Evolutionary conservation across 37 sponge, comb jelly and placozoan genomes (phyloP).

Genomic region (Theonella swinhoei): DNA sequence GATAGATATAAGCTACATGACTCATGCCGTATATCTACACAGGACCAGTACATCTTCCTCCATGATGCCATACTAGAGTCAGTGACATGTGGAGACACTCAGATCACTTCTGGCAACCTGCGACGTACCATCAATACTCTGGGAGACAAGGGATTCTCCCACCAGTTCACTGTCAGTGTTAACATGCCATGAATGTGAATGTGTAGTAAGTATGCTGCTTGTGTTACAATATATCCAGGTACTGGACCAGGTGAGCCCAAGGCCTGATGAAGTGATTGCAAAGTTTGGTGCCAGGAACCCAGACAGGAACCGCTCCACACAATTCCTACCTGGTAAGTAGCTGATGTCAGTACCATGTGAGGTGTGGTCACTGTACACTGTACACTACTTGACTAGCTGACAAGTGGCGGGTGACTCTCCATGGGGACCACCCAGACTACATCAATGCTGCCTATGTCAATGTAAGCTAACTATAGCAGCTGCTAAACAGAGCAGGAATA

Average conservation of each 20-base stretch:
- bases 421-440: slow-evolving; percentile 24
- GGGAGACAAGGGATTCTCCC: slow-evolving; percentile 38
- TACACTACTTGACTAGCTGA: neutral
- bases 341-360: neutral
- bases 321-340: neutral
- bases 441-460: slow-evolving; percentile 32
- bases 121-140: neutral
- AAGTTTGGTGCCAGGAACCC: neutral
- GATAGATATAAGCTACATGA: too few species aligned
- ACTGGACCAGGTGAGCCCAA: slow-evolving; percentile 4
- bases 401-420: slow-evolving; percentile 1
- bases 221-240: neutral
- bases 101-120: slow-evolving; percentile 2
- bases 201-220: neutral
- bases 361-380: neutral
- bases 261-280: neutral
- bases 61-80: slow-evolving; percentile 42
- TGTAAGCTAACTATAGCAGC: neutral
- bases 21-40: too few species aligned
- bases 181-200: too few species aligned
- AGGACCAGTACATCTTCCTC: slow-evolving; percentile 54
- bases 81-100: slow-evolving; percentile 27
- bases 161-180: slow-evolving; percentile 47
- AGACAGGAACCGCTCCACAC: neutral
- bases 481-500: neutral